Percentiles rank a stretch among this genome's conserved stretches.
Evolutionary conservation across 2,113 vertebrate species (phyloP).

Genomic region (Notiomystis cincta): DNA sequence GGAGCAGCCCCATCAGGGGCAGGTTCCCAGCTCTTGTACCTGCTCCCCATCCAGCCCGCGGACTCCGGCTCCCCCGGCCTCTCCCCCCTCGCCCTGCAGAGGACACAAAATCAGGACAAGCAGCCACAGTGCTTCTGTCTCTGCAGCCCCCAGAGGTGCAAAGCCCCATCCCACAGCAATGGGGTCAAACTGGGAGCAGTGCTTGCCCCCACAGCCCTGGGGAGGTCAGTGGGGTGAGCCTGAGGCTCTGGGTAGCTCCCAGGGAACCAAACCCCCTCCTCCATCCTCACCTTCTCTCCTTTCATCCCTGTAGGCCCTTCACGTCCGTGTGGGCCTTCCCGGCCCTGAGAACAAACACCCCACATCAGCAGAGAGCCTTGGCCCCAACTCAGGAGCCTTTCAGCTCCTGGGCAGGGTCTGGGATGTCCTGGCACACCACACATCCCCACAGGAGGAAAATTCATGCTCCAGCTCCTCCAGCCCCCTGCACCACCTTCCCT

Average conservation of each 20-base stretch:
- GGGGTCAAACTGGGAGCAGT: background rate
- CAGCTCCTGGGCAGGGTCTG: rapidly evolving
- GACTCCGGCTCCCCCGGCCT: background rate
- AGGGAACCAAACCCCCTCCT: background rate
- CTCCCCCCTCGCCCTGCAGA: constrained; percentile 42
- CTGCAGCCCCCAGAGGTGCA: background rate
- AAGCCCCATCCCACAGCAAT: background rate
- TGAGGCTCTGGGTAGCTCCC: background rate
- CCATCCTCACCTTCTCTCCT: constrained; percentile 78
- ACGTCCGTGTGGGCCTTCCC: constrained; percentile 66
- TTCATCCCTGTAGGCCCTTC: constrained; percentile 71
- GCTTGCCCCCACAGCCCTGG: background rate
- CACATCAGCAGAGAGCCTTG: background rate
- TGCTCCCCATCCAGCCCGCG: constrained; percentile 64
- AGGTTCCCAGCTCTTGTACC: background rate
- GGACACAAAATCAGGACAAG: background rate
- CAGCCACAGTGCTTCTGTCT: background rate
- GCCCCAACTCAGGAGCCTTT: background rate
- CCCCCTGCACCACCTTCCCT: background rate
- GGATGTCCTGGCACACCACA: background rate
- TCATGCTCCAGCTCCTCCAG: background rate
- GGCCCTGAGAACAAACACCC: constrained; percentile 66
- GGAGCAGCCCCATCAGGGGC: background rate
- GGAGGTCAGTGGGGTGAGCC: rapidly evolving
- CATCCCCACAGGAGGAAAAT: rapidly evolving